Evolutionary conservation across 2,113 vertebrate genomes (phyloP).

Genomic region (Mugil cephalus): DNA sequence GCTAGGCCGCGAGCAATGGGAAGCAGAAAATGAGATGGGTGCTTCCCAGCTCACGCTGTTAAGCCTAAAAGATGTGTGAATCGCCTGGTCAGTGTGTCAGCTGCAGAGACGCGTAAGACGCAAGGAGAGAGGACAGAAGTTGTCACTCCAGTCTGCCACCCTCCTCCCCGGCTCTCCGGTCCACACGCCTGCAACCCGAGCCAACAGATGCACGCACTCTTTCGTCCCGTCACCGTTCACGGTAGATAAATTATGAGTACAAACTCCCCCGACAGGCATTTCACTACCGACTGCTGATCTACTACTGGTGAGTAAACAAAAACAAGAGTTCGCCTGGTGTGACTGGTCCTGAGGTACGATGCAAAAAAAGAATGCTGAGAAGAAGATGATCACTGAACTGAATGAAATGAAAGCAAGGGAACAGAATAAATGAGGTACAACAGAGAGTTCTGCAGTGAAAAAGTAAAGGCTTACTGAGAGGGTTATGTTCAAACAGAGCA

Average conservation of each 20-base stretch:
- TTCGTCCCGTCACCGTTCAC: conserved; percentile 31
- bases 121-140: conserved; percentile 33
- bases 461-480: not conserved
- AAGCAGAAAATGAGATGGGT: conserved; percentile 7
- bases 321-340: not conserved
- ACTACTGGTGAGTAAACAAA: conserved; percentile 2
- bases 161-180: conserved; percentile 24
- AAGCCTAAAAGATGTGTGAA: conserved; percentile 22
- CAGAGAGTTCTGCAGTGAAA: not conserved
- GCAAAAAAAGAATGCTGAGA: not conserved
- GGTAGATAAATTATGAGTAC: conserved; percentile 26
- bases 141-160: conserved; percentile 49
- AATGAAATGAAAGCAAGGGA: conserved; percentile 4
- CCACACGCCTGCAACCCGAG: conserved; percentile 23
- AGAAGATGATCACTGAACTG: not conserved
- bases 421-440: not conserved
- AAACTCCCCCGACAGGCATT: conserved; percentile 18
- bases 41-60: not conserved
- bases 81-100: conserved; percentile 34
- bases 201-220: conserved; percentile 47
- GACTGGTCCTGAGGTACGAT: not conserved
- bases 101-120: conserved; percentile 21
- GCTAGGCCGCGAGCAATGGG: not conserved
- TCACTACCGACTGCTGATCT: conserved; percentile 14
- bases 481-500: not conserved